A percentile compares a stretch with the other conserved stretches of the same genome.
Conservation (phyloP, 2,797 vertebrate species). For the Jordanella pulchra region DNA sequence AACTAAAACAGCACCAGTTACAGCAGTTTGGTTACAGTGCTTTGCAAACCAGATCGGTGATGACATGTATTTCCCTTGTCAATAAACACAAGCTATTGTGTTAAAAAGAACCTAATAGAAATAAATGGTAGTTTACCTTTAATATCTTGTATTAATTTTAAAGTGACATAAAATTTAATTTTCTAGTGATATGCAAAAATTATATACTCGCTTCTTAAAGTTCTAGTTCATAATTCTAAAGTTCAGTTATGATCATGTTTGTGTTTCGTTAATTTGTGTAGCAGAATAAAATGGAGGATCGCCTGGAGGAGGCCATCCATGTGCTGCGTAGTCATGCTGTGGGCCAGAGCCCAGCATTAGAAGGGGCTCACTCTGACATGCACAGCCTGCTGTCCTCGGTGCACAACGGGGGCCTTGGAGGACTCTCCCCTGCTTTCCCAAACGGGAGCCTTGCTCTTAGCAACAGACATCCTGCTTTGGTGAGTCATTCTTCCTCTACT, state of each 20-base stretch:
- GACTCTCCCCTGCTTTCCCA: slow-evolving; percentile 86
- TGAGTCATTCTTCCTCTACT: slow-evolving; percentile 67
- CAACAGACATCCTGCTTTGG: slow-evolving; percentile 88
- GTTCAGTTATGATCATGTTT: too few relatives aligned
- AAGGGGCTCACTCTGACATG: slow-evolving; percentile 86
- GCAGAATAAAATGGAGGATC: slow-evolving; percentile 98
- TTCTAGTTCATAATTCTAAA: not conserved
- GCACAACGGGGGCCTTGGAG: slow-evolving; percentile 83
- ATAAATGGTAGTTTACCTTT: too few relatives aligned
- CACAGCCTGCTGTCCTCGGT: slow-evolving; percentile 85
- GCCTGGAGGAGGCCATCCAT: slow-evolving; percentile 96
- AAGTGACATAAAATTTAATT: not conserved
- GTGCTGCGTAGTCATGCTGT: slow-evolving; percentile 95
- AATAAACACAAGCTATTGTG: too few relatives aligned
- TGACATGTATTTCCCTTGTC: too few relatives aligned
- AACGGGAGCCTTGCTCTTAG: slow-evolving; percentile 86
- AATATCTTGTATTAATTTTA: not conserved
- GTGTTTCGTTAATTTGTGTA: slow-evolving; percentile 44
- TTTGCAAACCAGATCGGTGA: not conserved
- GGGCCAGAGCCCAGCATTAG: slow-evolving; percentile 83
- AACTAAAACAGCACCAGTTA: not conserved
- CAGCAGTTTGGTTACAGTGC: not conserved
- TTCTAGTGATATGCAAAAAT: not conserved
- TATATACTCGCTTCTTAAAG: not conserved
- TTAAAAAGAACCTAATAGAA: too few relatives aligned